Base-by-base conservation (phyloP, 2,888 invertebrate genomes). In the Protophormia terraenovae region DNA sequence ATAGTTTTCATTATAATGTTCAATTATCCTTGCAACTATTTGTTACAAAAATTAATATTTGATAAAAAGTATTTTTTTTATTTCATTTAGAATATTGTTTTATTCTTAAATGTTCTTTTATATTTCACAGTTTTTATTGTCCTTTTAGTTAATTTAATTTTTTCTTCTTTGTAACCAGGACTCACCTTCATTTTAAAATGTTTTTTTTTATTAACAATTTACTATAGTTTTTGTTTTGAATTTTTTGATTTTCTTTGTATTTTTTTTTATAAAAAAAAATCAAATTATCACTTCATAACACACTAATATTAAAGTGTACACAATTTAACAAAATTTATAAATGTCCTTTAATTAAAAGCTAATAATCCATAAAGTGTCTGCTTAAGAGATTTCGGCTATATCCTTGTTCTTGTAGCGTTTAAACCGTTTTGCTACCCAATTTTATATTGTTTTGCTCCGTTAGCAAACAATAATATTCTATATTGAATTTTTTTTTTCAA, bases 141-240 rank as follows among this genome's bases (percentile, higher is more conserved):
- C 75, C 66, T 82, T 79, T 82, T 60, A 7, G 12, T 58, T n/a
- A n/a, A n/a, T n/a, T n/a, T n/a, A n/a, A n/a, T n/a, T 24, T 35
- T 69, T 72, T 62, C n/a, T 24, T 19, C 16, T 27, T 64, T 19
- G 0, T 16, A 19, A 29, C 53, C 73, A 87, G 76, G 87, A 87
- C 89, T 89, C 89, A 89, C 89, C 89, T 88, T 89, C 89, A 89
- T 89, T 77, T 76, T 86, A 78, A 81, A 86, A 86, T 76, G 69
- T 84, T 84, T 72, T 77, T 66, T 29, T 38, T 76, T 3, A 71
- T 58, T 29, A 14, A 1, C 10, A 24, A 47, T 58, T 27, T 29
- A 10, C 8, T 60, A 35, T 38, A 35, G 35, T 50, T 53, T 62
- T 29, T 38, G 73, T 67, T 45, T 16, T 19, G 12, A 45, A 24